A percentile compares a stretch with the other conserved stretches of the same genome.
phyloP scores from a whole-genome alignment of 2,113 vertebrate genomes.

The Albula goreensis region DNA sequence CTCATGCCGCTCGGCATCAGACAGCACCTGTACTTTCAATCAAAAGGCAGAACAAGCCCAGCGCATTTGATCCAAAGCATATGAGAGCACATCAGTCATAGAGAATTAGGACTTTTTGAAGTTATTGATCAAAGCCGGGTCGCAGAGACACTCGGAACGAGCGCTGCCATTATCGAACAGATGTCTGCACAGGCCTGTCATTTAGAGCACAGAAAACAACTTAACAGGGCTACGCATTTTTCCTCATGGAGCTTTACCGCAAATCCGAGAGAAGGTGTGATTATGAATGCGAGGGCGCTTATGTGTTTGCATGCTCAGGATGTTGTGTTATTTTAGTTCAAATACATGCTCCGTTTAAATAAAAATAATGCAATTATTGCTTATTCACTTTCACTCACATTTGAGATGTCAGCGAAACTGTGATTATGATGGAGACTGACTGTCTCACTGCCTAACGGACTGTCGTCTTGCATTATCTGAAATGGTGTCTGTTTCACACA shows the following conservation, averaged over 20 bases:
- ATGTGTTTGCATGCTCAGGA: not conserved
- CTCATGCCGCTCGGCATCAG: not conserved
- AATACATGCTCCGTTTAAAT: not conserved
- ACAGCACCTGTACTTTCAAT: slow-evolving; percentile 15
- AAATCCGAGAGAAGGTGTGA: not conserved
- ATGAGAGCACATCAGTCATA: not conserved
- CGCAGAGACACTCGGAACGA: not conserved
- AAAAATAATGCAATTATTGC: no score
- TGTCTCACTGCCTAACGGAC: no score
- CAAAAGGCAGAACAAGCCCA: not conserved
- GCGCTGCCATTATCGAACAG: not conserved
- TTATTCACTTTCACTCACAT: not conserved
- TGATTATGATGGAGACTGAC: not conserved
- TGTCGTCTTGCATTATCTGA: no score
- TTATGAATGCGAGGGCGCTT: not conserved
- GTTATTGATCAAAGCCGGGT: slow-evolving; percentile 15
- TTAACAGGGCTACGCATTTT: not conserved
- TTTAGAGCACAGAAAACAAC: slow-evolving; percentile 12
- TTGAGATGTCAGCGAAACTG: not conserved
- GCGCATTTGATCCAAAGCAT: not conserved
- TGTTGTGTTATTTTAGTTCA: not conserved
- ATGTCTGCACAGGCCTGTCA: slow-evolving; percentile 9
- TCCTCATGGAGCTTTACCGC: not conserved
- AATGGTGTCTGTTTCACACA: no score
- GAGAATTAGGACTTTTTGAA: slow-evolving; percentile 25